Evolutionary conservation across 2,888 invertebrate genomes (phyloP).

Genomic region (Zeuzera pyrina): DNA sequence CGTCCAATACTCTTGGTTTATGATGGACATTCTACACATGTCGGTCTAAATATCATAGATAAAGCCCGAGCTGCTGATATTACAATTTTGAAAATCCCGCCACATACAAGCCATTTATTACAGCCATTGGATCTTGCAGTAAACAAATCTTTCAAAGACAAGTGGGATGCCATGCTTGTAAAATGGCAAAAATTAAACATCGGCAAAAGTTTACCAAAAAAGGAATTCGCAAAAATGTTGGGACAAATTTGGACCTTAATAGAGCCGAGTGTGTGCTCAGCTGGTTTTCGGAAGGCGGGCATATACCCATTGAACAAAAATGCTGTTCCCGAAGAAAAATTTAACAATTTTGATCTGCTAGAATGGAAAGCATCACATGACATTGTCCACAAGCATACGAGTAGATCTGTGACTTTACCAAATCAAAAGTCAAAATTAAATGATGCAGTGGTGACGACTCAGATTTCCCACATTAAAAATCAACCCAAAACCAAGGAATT

Average conservation of each 20-base stretch:
- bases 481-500: neutral
- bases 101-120: conserved; percentile 4
- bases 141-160: conserved; percentile 5
- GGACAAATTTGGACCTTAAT: neutral
- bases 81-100: conserved; percentile 4
- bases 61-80: neutral
- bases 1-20: conserved; percentile 22
- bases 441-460: too few species aligned
- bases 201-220: conserved; percentile 1
- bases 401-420: too few species aligned
- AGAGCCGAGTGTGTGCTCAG: neutral
- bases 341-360: neutral
- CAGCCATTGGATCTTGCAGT: conserved; percentile 5
- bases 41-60: conserved; percentile 3
- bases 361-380: too few species aligned
- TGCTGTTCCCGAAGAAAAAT: neutral
- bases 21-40: conserved; percentile 4
- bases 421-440: too few species aligned
- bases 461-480: too few species aligned
- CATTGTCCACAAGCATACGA: too few species aligned
- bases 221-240: neutral
- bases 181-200: neutral
- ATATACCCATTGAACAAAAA: neutral
- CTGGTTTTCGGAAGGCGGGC: conserved; percentile 5
- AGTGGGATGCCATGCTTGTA: neutral